phyloP scores from a whole-genome alignment of 1,140 invertebrate genomes.

The Polyergus mexicanus region DNA sequence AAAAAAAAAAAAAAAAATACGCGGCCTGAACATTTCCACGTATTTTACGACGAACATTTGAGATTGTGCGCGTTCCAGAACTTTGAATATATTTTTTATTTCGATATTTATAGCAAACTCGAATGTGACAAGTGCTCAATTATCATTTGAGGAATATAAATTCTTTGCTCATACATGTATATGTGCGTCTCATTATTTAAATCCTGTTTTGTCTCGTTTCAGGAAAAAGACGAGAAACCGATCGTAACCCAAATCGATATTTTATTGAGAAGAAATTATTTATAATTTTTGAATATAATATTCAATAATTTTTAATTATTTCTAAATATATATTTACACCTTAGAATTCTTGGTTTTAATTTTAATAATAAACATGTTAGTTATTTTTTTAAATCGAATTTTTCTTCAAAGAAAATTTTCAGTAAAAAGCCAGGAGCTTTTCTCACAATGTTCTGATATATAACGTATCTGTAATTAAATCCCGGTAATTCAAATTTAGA shows the following conservation, averaged over 20 bases:
- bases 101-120: constrained; percentile 42
- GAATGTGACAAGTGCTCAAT: constrained; percentile 29
- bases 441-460: constrained; percentile 1
- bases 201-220: neutral
- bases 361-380: neutral
- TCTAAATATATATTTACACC: neutral
- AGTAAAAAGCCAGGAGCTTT: neutral
- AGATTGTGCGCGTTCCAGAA: constrained; percentile 9
- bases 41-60: neutral
- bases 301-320: neutral
- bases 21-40: neutral
- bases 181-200: neutral
- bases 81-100: constrained; percentile 36
- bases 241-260: too few relatives aligned
- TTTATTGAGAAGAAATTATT: neutral
- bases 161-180: neutral
- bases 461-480: neutral
- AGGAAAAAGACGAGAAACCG: too few relatives aligned
- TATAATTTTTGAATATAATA: neutral
- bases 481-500: neutral
- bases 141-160: constrained; percentile 11
- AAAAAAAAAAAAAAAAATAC: neutral
- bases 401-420: neutral
- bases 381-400: neutral
- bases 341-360: neutral